These are phyloP conservation scores for Rhysida immarginata DNA, from an alignment of 1,140 invertebrate species.

Conservation along the genomic window DNA sequence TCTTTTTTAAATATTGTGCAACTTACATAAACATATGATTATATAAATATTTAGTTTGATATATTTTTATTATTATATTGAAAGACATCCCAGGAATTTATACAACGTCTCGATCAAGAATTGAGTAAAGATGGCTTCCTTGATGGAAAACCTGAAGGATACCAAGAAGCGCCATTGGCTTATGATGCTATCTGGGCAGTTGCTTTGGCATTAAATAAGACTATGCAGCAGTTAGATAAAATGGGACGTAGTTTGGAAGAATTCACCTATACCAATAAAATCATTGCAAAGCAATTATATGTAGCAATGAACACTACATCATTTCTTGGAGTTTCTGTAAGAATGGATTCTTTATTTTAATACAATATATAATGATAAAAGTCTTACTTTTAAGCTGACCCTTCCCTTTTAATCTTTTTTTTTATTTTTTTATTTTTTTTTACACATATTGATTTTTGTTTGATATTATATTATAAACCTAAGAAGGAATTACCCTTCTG, in stretches of 20 bases:
- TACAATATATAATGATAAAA: too few species aligned
- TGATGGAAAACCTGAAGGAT: slow-evolving; percentile 74
- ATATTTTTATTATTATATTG: too few species aligned
- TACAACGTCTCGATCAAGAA: slow-evolving; percentile 51
- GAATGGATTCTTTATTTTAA: too few species aligned
- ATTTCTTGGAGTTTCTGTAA: slow-evolving; percentile 93
- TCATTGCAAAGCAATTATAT: slow-evolving; percentile 89
- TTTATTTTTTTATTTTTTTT: too few species aligned
- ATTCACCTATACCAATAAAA: slow-evolving; percentile 93
- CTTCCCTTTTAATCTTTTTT: too few species aligned
- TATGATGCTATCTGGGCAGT: slow-evolving; percentile 99
- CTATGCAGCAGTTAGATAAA: slow-evolving; percentile 66
- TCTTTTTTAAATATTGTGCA: too few species aligned
- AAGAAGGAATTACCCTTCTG: too few species aligned
- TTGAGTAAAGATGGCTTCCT: slow-evolving; percentile 60
- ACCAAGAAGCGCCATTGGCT: slow-evolving; percentile 93
- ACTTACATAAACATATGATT: too few species aligned
- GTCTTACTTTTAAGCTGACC: too few species aligned
- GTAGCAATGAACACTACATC: slow-evolving; percentile 93
- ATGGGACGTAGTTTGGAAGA: slow-evolving; percentile 72
- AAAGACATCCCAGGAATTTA: slow-evolving; percentile 46
- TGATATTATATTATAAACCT: too few species aligned
- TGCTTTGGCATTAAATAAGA: slow-evolving; percentile 91
- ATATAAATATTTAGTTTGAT: too few species aligned
- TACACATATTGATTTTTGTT: too few species aligned